Percentiles rank a stretch among this genome's conserved stretches.
These are phyloP conservation scores for Pandion haliaetus DNA, from an alignment of 2,113 vertebrate species.

Conservation along the genomic window DNA sequence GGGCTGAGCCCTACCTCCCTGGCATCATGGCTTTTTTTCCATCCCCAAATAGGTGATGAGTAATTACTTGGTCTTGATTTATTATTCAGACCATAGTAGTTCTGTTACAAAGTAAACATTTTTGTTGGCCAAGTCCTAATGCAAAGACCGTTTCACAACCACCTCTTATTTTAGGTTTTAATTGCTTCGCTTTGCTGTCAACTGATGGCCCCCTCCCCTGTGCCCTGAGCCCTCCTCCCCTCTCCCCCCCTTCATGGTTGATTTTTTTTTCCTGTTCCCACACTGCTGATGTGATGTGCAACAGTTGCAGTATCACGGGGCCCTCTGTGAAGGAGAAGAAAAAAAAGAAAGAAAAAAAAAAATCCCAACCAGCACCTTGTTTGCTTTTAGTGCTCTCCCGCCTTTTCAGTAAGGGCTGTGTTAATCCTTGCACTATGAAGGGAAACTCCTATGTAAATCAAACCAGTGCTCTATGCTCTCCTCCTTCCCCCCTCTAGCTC, in stretches of 20 bases:
- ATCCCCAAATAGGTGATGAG: conserved; percentile 63
- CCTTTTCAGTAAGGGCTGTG: conserved; percentile 52
- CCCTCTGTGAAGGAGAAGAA: background rate
- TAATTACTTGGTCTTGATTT: conserved; percentile 65
- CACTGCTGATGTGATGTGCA: conserved; percentile 54
- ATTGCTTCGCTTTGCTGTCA: conserved; percentile 56
- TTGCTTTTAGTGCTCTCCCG: conserved; percentile 53
- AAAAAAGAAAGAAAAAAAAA: background rate
- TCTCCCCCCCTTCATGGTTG: background rate
- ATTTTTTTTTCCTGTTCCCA: conserved; percentile 56
- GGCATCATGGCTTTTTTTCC: conserved; percentile 19
- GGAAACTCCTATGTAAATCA: conserved; percentile 74
- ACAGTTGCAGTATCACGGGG: conserved; percentile 56
- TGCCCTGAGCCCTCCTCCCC: background rate
- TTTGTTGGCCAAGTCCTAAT: conserved; percentile 52
- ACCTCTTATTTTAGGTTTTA: conserved; percentile 72
- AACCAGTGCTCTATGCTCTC: conserved; percentile 47
- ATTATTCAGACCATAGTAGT: conserved; percentile 53
- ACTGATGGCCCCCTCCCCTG: conserved; percentile 41
- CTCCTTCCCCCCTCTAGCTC: conserved; percentile 52
- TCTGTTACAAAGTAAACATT: conserved; percentile 65
- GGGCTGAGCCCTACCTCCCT: conserved; percentile 17
- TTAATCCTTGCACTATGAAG: conserved; percentile 53
- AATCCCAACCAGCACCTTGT: conserved; percentile 24
- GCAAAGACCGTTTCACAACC: conserved; percentile 61